Evolutionary conservation across 2,888 invertebrate species (phyloP).

Genomic region (Oeneis ivallda): DNA sequence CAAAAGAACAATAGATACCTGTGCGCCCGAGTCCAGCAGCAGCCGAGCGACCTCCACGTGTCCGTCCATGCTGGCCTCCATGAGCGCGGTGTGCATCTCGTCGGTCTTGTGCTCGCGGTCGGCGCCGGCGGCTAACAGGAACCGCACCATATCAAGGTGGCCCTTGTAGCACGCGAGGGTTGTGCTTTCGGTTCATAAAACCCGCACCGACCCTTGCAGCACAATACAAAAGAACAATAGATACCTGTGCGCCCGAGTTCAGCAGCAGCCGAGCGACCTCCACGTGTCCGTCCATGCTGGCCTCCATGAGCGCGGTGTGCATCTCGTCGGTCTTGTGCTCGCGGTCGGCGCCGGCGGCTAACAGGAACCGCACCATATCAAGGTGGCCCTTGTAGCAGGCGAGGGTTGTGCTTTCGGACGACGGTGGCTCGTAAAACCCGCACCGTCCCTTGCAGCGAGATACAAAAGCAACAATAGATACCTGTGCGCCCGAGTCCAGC

Average conservation of each 20-base stretch:
- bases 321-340: constrained; percentile 98
- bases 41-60: constrained; percentile 98
- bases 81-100: constrained; percentile 99
- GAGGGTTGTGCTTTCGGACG: no score
- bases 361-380: constrained; percentile 97
- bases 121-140: constrained; percentile 94
- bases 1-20: constrained; percentile 65
- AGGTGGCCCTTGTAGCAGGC: constrained; percentile 85
- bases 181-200: no score
- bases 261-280: no score
- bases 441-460: constrained; percentile 82
- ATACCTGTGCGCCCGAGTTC: no score
- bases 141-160: constrained; percentile 98
- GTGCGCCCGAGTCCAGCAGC: constrained; percentile 97
- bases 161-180: constrained; percentile 67
- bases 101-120: constrained; percentile 99
- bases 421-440: constrained; percentile 95
- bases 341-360: constrained; percentile 96
- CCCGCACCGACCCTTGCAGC: no score
- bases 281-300: no score
- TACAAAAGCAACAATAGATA: constrained; percentile 38
- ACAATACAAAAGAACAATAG: no score
- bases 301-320: no score
- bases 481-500: constrained; percentile 97
- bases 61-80: constrained; percentile 99